Base-by-base conservation (phyloP, 2,113 vertebrate species). In the Pseudorasbora parva region DNA sequence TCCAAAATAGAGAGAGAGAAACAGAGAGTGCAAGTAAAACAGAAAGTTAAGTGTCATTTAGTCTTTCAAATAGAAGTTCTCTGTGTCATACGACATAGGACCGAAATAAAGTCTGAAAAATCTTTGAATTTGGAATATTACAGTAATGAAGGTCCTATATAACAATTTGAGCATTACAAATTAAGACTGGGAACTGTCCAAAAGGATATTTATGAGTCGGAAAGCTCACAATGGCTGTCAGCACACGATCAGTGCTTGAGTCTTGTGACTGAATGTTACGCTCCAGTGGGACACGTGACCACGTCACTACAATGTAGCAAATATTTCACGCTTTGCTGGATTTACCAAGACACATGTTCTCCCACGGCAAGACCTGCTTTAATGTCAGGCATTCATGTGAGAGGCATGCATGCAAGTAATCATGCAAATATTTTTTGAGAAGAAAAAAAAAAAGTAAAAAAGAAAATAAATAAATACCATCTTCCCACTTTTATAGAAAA, bases 241-340 rank as follows among this genome's bases (percentile, higher is more conserved):
- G 71, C 23, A 9, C 45, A 74, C 7, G 2, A 51, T 74, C 71
- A 25, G 71, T 30, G 57, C 23, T 23, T 0, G 45, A 49, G 91
- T 93, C 90, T 91, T 91, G 88, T 93, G 90, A 93, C 90, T 19
- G 30, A 91, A 75, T 91, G 87, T 86, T 89, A 66, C 64, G 81
- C 89, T 90, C 87, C 88, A 47, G 76, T 27, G 56, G 37, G 25
- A 86, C 86, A 89, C 4, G 73, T 88, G 91, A 89, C 88, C 78
- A 14, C 71, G 21, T 76, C 80, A 74, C 72, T 49, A 84, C 87
- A 80, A 76, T 74, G 88, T 88, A 89, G 64, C 64, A 81, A 82
- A 68, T 69, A 76, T 74, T 59, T 88, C 88, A 85, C 68, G 72
- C 88, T 59, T 86, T 27, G 7, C 59, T 69, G 84, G 83, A 76